A percentile compares a stretch with the other conserved stretches of the same genome.
phyloP scores from a whole-genome alignment of 2,113 vertebrate genomes.

The Pipra filicauda region DNA sequence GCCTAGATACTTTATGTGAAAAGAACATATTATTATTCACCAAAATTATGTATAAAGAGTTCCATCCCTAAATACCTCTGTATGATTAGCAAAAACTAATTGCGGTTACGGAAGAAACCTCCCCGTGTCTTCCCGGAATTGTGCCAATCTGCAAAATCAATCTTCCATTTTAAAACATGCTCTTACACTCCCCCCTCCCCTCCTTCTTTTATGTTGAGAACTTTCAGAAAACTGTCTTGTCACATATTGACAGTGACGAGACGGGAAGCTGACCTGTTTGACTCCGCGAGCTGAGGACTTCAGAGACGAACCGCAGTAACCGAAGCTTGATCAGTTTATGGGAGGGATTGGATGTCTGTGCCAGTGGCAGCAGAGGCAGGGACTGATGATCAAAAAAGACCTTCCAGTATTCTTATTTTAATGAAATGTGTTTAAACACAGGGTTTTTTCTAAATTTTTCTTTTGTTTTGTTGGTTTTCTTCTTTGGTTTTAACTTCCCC shows the following conservation, averaged over 20 bases:
- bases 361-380: not conserved
- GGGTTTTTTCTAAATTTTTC: not conserved
- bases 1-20: not conserved
- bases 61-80: not conserved
- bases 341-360: not conserved
- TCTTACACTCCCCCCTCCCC: not conserved
- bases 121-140: not conserved
- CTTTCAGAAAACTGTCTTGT: slow-evolving; percentile 21
- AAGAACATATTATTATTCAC: not conserved
- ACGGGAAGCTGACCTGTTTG: not conserved
- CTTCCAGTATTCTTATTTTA: not conserved
- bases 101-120: not conserved
- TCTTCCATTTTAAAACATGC: not conserved
- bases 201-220: not conserved
- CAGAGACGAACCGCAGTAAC: not conserved
- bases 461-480: rapidly evolving
- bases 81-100: not conserved
- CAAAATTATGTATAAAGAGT: not conserved
- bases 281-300: slow-evolving; percentile 21
- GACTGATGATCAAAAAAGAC: not conserved
- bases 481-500: not conserved
- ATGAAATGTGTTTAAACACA: not conserved
- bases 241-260: slow-evolving; percentile 14
- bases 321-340: not conserved
- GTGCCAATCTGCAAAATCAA: not conserved